Evolutionary conservation across 2,797 vertebrate genomes (phyloP), one percentile per base, ranked within the genome.

Genomic region (Atherinosoma microstoma): DNA sequence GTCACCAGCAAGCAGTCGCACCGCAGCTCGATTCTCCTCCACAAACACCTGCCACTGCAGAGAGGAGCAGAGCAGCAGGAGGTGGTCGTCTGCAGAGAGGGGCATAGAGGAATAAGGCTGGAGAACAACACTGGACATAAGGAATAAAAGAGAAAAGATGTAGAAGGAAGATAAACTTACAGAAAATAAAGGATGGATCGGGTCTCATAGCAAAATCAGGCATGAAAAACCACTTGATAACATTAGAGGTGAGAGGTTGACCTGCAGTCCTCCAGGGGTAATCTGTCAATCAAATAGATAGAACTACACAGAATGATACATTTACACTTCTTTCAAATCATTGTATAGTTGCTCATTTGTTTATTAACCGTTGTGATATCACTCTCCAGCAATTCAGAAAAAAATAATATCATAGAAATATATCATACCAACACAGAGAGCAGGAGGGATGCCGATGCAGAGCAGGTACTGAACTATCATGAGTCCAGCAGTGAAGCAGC

Each of bases 161-260:
- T 36, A 57, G 6, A 22, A 70, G 0, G 13, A 47, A 22, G 16
- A 36, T 4, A 27, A 64, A 91, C 94, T 94, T 87, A 94, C 94
- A 92, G 63, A 96, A 85, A 54, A 96, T 94, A 84, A 95, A 95
- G 58, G 56, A 86, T 69, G 95, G 91, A 79, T 95, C 88, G 0
- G 93, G 94, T 29, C 63, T 88, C 92, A 93, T 95, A 71, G 94
- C 94, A 62, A 94, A 96, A 87, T 95, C 94, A 1, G 95, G 94
- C 54, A 96, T 84, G 83, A 91, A 95, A 69, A 97, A 90, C 95
- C 94, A 94, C 82, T 96, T 96, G 63, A 95, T 94, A 58, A 95
- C 88, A 83, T 94, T 96, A 35, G 96, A 95, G 47, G 72, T 92
- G 62, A 93, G 64, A 71, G 93, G 88, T 11, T 83, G 67, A 64